Conservation (phyloP, 2,888 invertebrate genomes). For the Chloromyia formosa region DNA sequence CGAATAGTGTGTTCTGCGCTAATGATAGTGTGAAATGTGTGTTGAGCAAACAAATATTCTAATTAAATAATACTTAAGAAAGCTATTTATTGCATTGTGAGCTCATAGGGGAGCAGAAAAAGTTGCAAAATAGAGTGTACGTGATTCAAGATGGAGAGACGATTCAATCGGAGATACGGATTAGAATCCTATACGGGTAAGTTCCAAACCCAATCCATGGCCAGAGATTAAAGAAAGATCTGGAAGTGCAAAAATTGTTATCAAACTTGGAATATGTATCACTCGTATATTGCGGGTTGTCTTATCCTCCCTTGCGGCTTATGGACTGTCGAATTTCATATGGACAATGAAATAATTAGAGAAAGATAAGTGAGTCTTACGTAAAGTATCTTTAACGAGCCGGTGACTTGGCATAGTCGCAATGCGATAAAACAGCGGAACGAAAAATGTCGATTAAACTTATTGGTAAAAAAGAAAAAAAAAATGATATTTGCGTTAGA, state of each 20-base stretch:
- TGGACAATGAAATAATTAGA: conserved; percentile 13
- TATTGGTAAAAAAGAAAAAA: neutral
- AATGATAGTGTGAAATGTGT: conserved; percentile 11
- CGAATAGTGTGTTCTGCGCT: neutral
- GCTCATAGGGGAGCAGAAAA: too few relatives aligned
- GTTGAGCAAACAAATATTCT: neutral
- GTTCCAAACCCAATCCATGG: too few relatives aligned
- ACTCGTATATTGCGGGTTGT: too few relatives aligned
- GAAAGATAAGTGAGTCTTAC: conserved; percentile 39
- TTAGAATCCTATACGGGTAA: neutral
- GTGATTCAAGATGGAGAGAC: conserved; percentile 31
- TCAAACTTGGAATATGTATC: too few relatives aligned
- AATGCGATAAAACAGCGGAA: neutral
- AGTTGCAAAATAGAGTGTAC: neutral
- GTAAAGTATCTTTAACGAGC: conserved; percentile 23
- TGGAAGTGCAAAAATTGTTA: too few relatives aligned
- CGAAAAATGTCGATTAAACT: neutral
- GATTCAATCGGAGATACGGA: conserved; percentile 24
- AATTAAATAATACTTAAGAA: conserved; percentile 17
- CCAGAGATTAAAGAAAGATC: too few relatives aligned
- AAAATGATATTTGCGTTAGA: too few relatives aligned
- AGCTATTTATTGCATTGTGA: neutral
- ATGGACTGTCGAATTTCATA: too few relatives aligned
- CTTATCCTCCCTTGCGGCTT: too few relatives aligned
- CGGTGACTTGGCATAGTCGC: conserved; percentile 31